A percentile compares a stretch with the other conserved stretches of the same genome.
phyloP scores from a whole-genome alignment of 2,113 vertebrate species.

The Microtus oregoni region DNA sequence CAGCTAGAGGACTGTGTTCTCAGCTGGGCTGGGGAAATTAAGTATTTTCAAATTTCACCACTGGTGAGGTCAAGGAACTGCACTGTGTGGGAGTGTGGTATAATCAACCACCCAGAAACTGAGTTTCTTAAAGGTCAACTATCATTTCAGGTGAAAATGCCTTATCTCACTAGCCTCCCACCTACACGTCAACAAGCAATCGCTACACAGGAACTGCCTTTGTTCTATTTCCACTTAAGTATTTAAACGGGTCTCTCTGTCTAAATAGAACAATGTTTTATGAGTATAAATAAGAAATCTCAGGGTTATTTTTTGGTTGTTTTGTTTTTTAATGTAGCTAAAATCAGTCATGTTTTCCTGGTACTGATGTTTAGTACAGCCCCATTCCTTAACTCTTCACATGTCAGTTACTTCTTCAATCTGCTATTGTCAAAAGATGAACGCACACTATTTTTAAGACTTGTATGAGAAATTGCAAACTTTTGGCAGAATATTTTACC shows the following conservation, averaged over 20 bases:
- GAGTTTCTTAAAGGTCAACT: background rate
- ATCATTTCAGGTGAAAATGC: background rate
- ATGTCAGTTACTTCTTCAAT: slow-evolving; percentile 47
- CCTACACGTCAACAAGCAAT: background rate
- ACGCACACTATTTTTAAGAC: slow-evolving; percentile 56
- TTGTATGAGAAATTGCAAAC: slow-evolving; percentile 63
- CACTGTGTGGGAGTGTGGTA: no score
- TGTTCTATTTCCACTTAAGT: background rate
- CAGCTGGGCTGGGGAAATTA: background rate
- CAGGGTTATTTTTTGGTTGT: slow-evolving; percentile 31
- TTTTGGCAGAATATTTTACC: slow-evolving; percentile 46
- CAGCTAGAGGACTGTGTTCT: background rate
- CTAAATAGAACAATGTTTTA: background rate
- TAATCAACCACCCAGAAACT: background rate
- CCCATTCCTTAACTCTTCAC: slow-evolving; percentile 17
- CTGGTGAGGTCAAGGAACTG: background rate
- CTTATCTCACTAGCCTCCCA: background rate
- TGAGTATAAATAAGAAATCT: background rate
- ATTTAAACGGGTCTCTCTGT: background rate
- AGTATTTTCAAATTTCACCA: background rate
- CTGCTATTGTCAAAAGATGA: slow-evolving; percentile 70
- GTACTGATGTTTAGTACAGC: slow-evolving; percentile 18
- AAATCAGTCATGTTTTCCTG: slow-evolving; percentile 30
- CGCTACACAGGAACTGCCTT: background rate
- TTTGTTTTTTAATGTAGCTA: slow-evolving; percentile 50